phyloP scores from a whole-genome alignment of 2,888 invertebrate species.

The Polylopha cassiicola region DNA sequence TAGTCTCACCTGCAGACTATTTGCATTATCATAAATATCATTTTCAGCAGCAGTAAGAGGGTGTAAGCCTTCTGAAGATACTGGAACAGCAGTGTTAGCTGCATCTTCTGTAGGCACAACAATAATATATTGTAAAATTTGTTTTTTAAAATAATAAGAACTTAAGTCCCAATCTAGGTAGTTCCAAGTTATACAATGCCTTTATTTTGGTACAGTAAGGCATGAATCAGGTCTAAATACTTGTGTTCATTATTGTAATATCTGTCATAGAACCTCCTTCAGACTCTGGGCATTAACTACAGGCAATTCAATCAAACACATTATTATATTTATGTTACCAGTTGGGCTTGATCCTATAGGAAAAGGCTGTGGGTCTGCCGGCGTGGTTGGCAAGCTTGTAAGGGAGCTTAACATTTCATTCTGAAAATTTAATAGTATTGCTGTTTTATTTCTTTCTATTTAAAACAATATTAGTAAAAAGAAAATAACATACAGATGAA shows the following conservation, averaged over 20 bases:
- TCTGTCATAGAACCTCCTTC: too few relatives aligned
- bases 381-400: slow-evolving; percentile 40
- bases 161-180: too few relatives aligned
- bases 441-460: slow-evolving; percentile 41
- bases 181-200: too few relatives aligned
- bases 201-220: too few relatives aligned
- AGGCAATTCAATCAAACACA: too few relatives aligned
- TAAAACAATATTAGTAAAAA: slow-evolving; percentile 5
- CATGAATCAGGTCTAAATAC: too few relatives aligned
- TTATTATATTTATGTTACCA: slow-evolving; percentile 4
- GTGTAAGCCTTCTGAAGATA: slow-evolving; percentile 72
- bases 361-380: slow-evolving; percentile 44
- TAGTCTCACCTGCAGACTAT: slow-evolving; percentile 65
- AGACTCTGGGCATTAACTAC: too few relatives aligned
- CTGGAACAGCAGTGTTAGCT: slow-evolving; percentile 30
- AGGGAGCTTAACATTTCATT: slow-evolving; percentile 47
- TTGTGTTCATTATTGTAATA: too few relatives aligned
- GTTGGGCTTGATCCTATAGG: slow-evolving; percentile 1
- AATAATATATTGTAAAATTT: slow-evolving; percentile 14
- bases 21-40: slow-evolving; percentile 73
- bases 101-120: slow-evolving; percentile 37
- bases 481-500: slow-evolving; percentile 49
- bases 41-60: slow-evolving; percentile 85
- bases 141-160: too few relatives aligned
- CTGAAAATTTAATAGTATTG: slow-evolving; percentile 34